These are phyloP conservation scores for Lacerta viridis DNA, from an alignment of 2,797 vertebrate species.

Conservation along the genomic window DNA sequence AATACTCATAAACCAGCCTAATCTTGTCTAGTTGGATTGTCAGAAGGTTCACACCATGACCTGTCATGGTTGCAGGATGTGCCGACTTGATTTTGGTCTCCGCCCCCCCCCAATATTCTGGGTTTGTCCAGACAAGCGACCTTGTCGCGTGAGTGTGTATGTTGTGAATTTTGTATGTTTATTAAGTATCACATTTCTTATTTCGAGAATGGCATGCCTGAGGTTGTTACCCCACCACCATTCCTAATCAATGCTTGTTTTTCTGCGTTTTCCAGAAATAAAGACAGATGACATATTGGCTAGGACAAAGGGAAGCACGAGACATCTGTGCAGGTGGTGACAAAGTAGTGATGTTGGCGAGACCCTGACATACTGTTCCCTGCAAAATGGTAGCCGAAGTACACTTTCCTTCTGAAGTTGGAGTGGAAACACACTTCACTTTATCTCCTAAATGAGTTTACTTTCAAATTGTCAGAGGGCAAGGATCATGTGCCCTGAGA, in stretches of 20 bases:
- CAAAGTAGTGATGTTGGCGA: not conserved
- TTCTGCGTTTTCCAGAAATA: not conserved
- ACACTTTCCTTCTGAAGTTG: not conserved
- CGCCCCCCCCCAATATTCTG: not conserved
- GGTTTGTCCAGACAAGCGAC: not conserved
- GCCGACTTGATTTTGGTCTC: not conserved
- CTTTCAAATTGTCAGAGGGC: not conserved
- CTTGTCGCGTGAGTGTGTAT: not conserved
- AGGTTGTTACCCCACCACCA: too few relatives aligned
- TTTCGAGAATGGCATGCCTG: not conserved
- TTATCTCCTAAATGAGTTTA: not conserved
- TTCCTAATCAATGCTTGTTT: not conserved
- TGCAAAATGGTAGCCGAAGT: not conserved
- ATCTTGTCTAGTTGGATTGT: not conserved
- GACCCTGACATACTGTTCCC: not conserved
- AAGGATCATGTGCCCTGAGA: not conserved
- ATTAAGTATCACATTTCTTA: not conserved
- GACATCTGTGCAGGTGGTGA: too few relatives aligned
- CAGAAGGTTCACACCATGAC: not conserved
- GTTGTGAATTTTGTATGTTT: not conserved
- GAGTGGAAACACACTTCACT: not conserved
- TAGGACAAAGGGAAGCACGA: not conserved
- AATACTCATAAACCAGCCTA: constrained; percentile 8
- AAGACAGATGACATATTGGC: too few relatives aligned
- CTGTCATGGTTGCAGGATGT: not conserved